Base-by-base conservation (phyloP, 2,888 invertebrate species). In the Agrochola lychnidis region DNA sequence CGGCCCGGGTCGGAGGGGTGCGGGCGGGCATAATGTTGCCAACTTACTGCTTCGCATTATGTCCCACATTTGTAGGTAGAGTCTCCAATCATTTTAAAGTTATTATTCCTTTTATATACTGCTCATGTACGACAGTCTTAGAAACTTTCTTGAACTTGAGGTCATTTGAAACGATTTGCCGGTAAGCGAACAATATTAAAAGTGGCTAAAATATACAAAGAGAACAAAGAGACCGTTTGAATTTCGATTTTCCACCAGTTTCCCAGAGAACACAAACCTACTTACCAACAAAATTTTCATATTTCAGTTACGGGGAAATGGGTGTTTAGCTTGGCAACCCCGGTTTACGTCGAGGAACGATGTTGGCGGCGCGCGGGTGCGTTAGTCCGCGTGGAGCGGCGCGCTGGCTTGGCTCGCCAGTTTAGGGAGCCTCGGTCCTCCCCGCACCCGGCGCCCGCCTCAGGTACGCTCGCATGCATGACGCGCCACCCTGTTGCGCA, bases 321-420 rank as follows among this genome's bases (percentile, higher is more conserved):
- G 16, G 4, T 61, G 16, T 48, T 63, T 61, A 69, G 42, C 72
- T 25, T 90, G 92, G 94, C 91, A 93, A 89, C 93, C 79, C 91
- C n/a, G 68, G 51, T 72, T 72, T 83, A 76, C 87, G 89, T 78
- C 84, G 87, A 88, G 90, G 90, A 89, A 89, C 77, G 53, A 70
- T 83, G 83, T 75, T 63, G 51, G 77, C 67, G 70, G 85, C 84
- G 87, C 84, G 85, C 88, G 87, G 83, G 83, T 89, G 91, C 94
- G 94, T 92, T 92, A 95, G 95, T 95, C 95, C 94, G 95, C 95
- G 95, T 91, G 93, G 89, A 93, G 93, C 94, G 94, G 94, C 94
- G 94, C 94, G 94, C 93, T 93, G 92, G 93, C 92, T 91, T 89
- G 93, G 84, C 89, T 84, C 87, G 83, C 83, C 87, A 88, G 88